A percentile compares a stretch with the other conserved stretches of the same genome.
phyloP scores from a whole-genome alignment of 2,113 vertebrate species.

The Gavia stellata region DNA sequence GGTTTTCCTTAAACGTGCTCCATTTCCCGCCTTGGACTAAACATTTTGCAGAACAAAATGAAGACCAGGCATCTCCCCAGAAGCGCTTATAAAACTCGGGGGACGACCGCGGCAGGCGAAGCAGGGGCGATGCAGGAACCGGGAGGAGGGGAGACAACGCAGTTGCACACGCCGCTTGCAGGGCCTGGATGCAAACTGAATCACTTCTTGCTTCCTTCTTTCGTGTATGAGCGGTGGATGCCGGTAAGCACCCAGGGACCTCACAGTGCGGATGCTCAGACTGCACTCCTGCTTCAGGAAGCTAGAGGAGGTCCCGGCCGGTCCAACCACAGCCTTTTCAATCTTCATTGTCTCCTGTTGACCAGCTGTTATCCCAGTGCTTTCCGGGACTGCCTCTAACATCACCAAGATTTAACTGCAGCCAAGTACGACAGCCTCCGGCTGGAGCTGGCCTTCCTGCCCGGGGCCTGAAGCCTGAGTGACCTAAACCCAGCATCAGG shows the following conservation, averaged over 20 bases:
- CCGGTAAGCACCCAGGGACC: background rate
- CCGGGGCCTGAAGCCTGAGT: background rate
- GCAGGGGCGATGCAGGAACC: rapidly evolving
- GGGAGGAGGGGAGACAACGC: background rate
- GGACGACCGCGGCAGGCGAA: rapidly evolving
- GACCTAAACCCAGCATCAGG: background rate
- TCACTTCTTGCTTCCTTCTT: background rate
- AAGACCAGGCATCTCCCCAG: background rate
- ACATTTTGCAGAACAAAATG: background rate
- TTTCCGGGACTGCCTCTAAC: constrained; percentile 36
- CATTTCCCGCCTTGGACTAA: rapidly evolving
- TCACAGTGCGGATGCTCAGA: background rate
- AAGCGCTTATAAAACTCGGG: background rate
- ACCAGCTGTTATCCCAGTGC: background rate
- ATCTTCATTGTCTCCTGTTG: background rate
- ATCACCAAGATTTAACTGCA: background rate
- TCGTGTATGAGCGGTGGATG: background rate
- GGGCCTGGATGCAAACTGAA: background rate
- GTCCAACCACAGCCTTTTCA: background rate
- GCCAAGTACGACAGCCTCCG: background rate
- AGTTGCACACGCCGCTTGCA: background rate
- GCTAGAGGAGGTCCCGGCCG: background rate
- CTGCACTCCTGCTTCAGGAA: rapidly evolving
- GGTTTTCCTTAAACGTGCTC: background rate
- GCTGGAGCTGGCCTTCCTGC: background rate